Conservation (phyloP, 2,113 vertebrate species). For the Gambusia affinis region DNA sequence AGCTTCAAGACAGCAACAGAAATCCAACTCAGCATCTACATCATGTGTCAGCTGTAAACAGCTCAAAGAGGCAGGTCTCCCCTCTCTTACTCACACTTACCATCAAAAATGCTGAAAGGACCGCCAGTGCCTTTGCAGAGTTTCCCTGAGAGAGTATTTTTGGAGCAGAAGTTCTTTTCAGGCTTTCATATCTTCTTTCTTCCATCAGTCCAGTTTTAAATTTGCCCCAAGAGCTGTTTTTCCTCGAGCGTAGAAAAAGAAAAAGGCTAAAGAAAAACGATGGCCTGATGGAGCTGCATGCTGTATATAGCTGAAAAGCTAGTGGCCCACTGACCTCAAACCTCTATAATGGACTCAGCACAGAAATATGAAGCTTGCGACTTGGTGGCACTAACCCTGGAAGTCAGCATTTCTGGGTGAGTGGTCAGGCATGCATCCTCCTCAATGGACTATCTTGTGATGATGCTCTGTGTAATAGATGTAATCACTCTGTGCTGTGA, state of each 20-base stretch:
- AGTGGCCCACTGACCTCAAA: conserved; percentile 45
- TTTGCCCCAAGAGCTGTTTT: conserved; percentile 41
- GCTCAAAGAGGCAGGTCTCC: conserved; percentile 23
- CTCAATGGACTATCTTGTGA: conserved; percentile 40
- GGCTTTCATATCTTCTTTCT: conserved; percentile 38
- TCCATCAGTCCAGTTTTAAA: conserved; percentile 39
- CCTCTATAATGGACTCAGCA: conserved; percentile 60
- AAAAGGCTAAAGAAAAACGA: conserved; percentile 31
- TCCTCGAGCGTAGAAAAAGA: conserved; percentile 8
- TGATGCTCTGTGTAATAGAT: conserved; percentile 48
- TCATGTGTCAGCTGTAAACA: conserved; percentile 9
- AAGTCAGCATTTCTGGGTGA: conserved; percentile 66
- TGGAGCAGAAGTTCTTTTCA: conserved; percentile 25
- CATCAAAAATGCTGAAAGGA: conserved; percentile 37
- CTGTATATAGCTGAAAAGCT: conserved; percentile 40
- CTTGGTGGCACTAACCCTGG: conserved; percentile 55
- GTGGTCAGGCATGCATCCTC: conserved; percentile 22
- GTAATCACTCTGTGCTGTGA: conserved; percentile 44
- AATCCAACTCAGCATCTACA: background rate
- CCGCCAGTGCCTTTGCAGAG: background rate
- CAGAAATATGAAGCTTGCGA: conserved; percentile 41
- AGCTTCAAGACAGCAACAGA: conserved; percentile 5
- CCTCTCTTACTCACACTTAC: conserved; percentile 10
- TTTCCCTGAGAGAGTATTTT: conserved; percentile 34
- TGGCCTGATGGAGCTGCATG: conserved; percentile 41